Percentiles rank a stretch among this genome's conserved stretches.
These are phyloP conservation scores for Rhabdornis inornatus DNA, from an alignment of 2,113 vertebrate species.

Conservation along the genomic window DNA sequence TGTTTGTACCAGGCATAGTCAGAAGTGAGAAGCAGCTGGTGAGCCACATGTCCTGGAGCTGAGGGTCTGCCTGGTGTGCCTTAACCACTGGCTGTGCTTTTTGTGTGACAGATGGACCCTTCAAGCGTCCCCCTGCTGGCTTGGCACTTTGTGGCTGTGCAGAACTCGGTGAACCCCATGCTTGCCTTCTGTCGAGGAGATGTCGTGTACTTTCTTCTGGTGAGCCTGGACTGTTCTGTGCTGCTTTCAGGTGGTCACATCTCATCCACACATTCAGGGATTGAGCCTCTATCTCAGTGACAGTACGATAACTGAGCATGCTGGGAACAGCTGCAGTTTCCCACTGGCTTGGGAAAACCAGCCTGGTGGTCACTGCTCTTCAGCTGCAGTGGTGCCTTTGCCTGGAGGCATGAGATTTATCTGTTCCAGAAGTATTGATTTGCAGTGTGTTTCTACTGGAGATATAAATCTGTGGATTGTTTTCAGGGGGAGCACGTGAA, in stretches of 20 bases:
- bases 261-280: background rate
- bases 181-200: constrained; percentile 96
- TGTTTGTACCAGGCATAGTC: background rate
- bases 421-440: background rate
- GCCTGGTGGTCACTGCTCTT: background rate
- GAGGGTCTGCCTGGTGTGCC: background rate
- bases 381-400: background rate
- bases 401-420: background rate
- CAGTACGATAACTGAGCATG: background rate
- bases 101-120: constrained; percentile 84
- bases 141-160: constrained; percentile 92
- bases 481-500: background rate
- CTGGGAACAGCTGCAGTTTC: background rate
- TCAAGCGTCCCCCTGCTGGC: constrained; percentile 92
- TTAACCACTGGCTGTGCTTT: background rate
- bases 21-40: background rate
- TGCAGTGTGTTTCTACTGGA: background rate
- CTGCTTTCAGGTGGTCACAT: background rate
- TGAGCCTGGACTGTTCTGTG: constrained; percentile 48
- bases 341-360: background rate
- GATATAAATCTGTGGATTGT: background rate
- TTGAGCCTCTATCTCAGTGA: background rate
- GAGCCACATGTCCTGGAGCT: background rate
- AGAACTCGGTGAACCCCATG: constrained; percentile 88
- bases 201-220: constrained; percentile 91